A percentile compares a stretch with the other conserved stretches of the same genome.
Evolutionary conservation across 2,797 vertebrate species (phyloP).

Genomic region (Acanthurus leucopareius): DNA sequence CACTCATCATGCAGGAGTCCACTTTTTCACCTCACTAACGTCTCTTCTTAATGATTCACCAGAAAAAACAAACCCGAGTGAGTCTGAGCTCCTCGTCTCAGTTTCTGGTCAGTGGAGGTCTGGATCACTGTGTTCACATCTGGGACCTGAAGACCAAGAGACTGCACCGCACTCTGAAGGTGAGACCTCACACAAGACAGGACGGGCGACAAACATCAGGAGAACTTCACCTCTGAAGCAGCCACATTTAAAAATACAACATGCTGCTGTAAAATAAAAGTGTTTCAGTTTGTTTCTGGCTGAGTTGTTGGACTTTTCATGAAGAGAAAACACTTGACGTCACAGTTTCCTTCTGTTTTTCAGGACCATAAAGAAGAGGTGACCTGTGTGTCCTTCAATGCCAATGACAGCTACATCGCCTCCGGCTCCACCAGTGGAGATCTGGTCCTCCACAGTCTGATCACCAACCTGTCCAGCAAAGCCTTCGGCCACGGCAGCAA

Average conservation of each 20-base stretch:
- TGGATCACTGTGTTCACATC: constrained; percentile 93
- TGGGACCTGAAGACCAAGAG: constrained; percentile 97
- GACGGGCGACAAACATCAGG: neutral
- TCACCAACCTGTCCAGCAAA: constrained; percentile 94
- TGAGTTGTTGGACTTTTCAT: neutral
- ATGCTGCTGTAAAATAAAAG: neutral
- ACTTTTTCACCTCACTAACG: neutral
- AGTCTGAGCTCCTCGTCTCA: constrained; percentile 92
- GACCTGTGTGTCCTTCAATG: constrained; percentile 93
- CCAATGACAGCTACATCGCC: constrained; percentile 92
- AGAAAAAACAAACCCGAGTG: constrained; percentile 95
- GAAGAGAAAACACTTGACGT: neutral
- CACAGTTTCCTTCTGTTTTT: neutral
- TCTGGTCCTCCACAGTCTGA: constrained; percentile 94
- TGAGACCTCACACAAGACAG: constrained; percentile 54
- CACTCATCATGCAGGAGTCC: neutral
- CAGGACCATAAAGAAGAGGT: constrained; percentile 97
- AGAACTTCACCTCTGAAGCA: neutral
- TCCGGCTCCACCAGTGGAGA: constrained; percentile 97
- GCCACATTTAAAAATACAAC: neutral
- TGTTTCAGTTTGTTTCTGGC: neutral
- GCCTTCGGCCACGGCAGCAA: constrained; percentile 92
- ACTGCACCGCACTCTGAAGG: constrained; percentile 92
- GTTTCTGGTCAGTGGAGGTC: constrained; percentile 92
- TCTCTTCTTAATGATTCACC: neutral